Base-by-base conservation (phyloP, 2,888 invertebrate genomes). In the Drosophila villosipedis region DNA sequence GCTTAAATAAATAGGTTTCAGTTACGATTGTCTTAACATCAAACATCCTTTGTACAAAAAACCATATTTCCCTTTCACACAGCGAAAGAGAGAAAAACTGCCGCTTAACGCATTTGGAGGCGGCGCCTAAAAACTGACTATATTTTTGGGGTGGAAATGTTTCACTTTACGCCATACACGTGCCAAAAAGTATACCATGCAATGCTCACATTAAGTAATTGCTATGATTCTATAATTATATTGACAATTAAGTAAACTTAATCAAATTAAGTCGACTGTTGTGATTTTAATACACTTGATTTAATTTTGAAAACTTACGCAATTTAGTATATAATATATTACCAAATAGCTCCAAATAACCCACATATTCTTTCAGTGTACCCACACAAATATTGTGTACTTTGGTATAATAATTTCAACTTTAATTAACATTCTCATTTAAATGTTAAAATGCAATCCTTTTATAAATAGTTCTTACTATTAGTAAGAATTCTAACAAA, bases 1-100 rank as follows among this genome's bases (percentile, higher is more conserved):
- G 71, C 78, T 83, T 79, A 89, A 90, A 89, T 83, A 83, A 86
- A 86, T 84, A 76, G 86, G 89, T 78, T 86, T 74, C 87, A 80
- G 89, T 75, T 74, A 78, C 87, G 72, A 76, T 75, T 84, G 80
- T 76, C 73, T 69, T 77, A 84, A 69, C 79, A 74, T 89, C 76
- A 28, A 57, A 41, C 57, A 74, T 77, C 73, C 76, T 82, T 78
- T 76, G 75, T 73, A 57, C 67, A 75, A 39, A 84, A 85, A 83
- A 78, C 79, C 73, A 81, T 80, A 81, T 70, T 75, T 57, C 73
- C 76, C 68, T 77, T 69, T 65, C 81, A 60, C 69, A 55, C 54
- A 74, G 55, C 39, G 81, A 81, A 76, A 89, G 85, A 82, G 89
- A 89, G 72, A 60, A 70, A 77, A 86, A 83, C 85, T 82, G 55